These are phyloP conservation scores for Erebia palarica DNA, from an alignment of 2,888 invertebrate species.

Conservation along the genomic window DNA sequence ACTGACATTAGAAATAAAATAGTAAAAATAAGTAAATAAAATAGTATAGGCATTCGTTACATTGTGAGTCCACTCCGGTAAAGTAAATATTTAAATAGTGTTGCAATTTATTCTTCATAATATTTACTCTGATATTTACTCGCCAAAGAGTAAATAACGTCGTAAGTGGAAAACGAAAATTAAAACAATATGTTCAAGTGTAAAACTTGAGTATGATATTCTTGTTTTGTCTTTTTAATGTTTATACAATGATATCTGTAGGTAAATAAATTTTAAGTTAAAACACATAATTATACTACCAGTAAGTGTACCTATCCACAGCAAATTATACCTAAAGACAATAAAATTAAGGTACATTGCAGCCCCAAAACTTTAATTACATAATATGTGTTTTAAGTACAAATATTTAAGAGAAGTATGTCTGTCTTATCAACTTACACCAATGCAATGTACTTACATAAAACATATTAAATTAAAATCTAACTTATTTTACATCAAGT, in stretches of 20 bases:
- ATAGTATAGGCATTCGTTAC: neutral
- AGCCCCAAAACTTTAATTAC: neutral
- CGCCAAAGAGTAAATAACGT: neutral
- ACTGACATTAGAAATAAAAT: too few species aligned
- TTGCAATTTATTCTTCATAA: constrained; percentile 13
- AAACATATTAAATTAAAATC: neutral
- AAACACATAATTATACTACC: neutral
- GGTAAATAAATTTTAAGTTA: neutral
- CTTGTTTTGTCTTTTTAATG: neutral
- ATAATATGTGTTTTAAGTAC: neutral
- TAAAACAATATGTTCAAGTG: constrained; percentile 5
- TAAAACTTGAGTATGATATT: constrained; percentile 5
- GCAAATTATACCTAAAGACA: neutral
- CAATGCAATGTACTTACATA: neutral
- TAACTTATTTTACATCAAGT: neutral
- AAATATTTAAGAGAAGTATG: neutral
- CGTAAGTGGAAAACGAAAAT: constrained; percentile 10
- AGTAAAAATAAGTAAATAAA: neutral
- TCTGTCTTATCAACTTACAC: neutral
- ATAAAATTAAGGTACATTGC: constrained; percentile 10
- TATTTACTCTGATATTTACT: constrained; percentile 1
- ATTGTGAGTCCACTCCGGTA: constrained; percentile 11
- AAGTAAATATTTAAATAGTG: constrained; percentile 5
- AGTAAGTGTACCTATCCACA: neutral
- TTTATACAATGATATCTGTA: neutral